Evolutionary conservation across 2,888 invertebrate species (phyloP), one percentile per base, ranked within the genome.

Genomic region (Cerastoderma edule): DNA sequence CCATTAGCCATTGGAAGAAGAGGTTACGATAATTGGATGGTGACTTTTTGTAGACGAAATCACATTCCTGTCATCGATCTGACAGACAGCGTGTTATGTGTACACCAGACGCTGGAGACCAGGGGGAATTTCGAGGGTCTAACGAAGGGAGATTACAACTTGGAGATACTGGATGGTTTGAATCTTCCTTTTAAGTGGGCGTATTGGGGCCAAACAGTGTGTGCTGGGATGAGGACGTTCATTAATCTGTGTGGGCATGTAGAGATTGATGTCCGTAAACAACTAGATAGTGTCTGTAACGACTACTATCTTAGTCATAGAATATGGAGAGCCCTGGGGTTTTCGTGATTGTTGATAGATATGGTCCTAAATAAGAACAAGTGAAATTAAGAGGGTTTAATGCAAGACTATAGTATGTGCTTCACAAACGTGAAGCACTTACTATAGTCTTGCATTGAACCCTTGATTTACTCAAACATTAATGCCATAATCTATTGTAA

Each of bases 21-120:
- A 39, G 83, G 72, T 3, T 83, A 83, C 56, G 83, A 83, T 63
- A 83, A 83, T 35, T 83, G 81, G 80, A 64, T 83, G n/a, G 77
- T 83, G 0, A 74, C 81, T 13, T 75, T 65, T 53, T 73, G 79
- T 2, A 50, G 78, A 3, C 67, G 54, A 27, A 63, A 60, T 4
- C 78, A 82, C 28, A 63, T 67, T 30, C 74, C 76, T 24, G 78
- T 82, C 2, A 67, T 82, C 8, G 82, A 82, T 71, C 73, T 72
- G 8, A 69, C 82, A 13, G 76, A 77, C n/a, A 75, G 76, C 5
- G 57, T 76, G 27, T 68, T 73, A 2, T 75, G 78, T 67, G 32
- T 82, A 24, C 82, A 82, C 33, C 82, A 82, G 66, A 82, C 82
- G 10, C 48, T 81, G 5, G 56, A 63, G 28, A 63, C 73, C 19